Evolutionary conservation across 2,113 vertebrate genomes (phyloP).

Genomic region (Lepus europaeus): DNA sequence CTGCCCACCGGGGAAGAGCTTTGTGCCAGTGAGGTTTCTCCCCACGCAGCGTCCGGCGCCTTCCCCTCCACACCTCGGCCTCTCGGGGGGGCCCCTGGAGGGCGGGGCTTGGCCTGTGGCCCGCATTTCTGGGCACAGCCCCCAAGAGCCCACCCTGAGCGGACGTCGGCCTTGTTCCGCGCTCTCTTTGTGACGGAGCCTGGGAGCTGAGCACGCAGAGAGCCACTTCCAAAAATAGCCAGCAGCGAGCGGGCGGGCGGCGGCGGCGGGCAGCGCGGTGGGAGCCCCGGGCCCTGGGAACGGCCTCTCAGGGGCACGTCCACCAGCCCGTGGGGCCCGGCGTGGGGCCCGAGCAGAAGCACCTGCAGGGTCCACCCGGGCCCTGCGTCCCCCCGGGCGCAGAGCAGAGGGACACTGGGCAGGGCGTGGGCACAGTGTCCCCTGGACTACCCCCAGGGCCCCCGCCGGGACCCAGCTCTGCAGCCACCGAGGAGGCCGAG

Average conservation of each 20-base stretch:
- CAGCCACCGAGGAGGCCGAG: no score
- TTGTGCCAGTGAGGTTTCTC: not conserved
- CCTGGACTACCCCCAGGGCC: not conserved
- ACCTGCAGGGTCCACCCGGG: fast-evolving
- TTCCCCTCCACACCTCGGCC: not conserved
- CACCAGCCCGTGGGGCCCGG: fast-evolving
- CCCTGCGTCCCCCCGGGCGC: not conserved
- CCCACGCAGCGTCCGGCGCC: fast-evolving
- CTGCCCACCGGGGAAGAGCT: not conserved
- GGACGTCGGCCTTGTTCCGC: not conserved
- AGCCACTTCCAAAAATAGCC: slow-evolving; percentile 43
- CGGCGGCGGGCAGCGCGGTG: no score
- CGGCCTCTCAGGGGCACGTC: fast-evolving
- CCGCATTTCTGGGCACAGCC: fast-evolving
- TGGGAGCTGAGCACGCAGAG: slow-evolving; percentile 50
- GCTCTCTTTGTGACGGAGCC: not conserved
- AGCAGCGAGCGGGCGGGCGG: not conserved
- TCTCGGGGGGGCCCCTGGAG: fast-evolving
- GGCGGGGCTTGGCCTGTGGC: not conserved
- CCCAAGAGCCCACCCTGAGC: fast-evolving
- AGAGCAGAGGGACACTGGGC: fast-evolving
- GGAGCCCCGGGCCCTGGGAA: not conserved
- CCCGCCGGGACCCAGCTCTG: fast-evolving
- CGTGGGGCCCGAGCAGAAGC: not conserved
- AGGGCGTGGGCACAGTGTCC: fast-evolving